Conservation (phyloP, 92 coral and sea anemone genomes). For the Porites cylindrica region DNA sequence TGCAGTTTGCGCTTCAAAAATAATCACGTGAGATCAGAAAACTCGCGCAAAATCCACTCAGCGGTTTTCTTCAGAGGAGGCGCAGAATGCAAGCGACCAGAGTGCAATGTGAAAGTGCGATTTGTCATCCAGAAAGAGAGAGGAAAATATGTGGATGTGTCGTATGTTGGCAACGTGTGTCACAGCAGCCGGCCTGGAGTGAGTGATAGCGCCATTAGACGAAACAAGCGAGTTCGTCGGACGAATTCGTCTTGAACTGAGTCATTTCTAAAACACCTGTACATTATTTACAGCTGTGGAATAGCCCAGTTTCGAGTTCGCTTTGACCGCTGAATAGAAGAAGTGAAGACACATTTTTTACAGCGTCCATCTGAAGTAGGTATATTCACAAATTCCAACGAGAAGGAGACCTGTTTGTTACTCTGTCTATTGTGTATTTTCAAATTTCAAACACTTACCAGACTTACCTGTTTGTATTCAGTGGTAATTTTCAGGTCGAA, state of each 20-base stretch:
- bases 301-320: too few species aligned
- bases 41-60: conserved; percentile 49
- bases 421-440: too few species aligned
- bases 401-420: too few species aligned
- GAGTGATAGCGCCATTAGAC: conserved; percentile 20
- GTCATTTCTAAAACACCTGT: background rate
- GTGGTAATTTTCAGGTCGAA: too few species aligned
- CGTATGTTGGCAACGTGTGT: conserved; percentile 39
- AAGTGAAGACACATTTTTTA: too few species aligned
- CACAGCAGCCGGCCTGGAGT: conserved; percentile 36
- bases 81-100: conserved; percentile 55
- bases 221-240: conserved; percentile 24
- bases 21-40: conserved; percentile 56
- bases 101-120: conserved; percentile 45
- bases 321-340: too few species aligned
- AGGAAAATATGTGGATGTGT: conserved; percentile 50
- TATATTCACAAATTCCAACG: too few species aligned
- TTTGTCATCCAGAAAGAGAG: conserved; percentile 42
- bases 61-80: conserved; percentile 58
- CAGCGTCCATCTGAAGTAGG: too few species aligned
- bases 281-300: background rate
- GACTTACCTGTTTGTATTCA: too few species aligned
- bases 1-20: conserved; percentile 52
- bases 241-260: conserved; percentile 19
- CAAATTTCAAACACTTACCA: too few species aligned